A percentile compares a stretch with the other conserved stretches of the same genome.
Evolutionary conservation across 2,797 vertebrate species (phyloP).

Genomic region (Channallabes apus): DNA sequence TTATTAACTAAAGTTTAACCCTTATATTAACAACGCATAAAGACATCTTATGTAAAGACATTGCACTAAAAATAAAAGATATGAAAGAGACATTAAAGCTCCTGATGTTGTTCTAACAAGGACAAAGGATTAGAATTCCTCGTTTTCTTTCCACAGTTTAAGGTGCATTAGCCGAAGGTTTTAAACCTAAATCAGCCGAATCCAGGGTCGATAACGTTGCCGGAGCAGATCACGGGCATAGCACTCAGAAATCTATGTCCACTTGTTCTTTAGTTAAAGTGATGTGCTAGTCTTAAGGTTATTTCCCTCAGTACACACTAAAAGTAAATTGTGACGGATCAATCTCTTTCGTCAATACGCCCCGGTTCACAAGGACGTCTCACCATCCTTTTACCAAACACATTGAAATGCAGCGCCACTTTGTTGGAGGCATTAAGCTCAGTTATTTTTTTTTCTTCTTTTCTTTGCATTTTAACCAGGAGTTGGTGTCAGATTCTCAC

Average conservation of each 20-base stretch:
- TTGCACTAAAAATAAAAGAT: not conserved
- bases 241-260: constrained; percentile 18
- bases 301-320: constrained; percentile 25
- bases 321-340: constrained; percentile 26
- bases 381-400: constrained; percentile 14
- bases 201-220: not conserved
- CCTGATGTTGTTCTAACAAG: constrained; percentile 4
- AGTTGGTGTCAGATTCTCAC: not conserved
- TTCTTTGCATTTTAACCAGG: not conserved
- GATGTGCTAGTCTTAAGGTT: constrained; percentile 5
- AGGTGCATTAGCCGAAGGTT: constrained; percentile 5
- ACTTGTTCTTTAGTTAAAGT: constrained; percentile 17
- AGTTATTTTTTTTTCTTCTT: not conserved
- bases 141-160: not conserved
- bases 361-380: constrained; percentile 7
- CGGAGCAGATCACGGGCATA: not conserved
- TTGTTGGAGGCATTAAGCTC: not conserved
- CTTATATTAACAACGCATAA: not conserved
- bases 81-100: not conserved
- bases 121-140: not conserved
- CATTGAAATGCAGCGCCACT: not conserved
- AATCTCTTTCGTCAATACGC: constrained; percentile 7
- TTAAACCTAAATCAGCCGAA: constrained; percentile 11
- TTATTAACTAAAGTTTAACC: not conserved
- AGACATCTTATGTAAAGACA: not conserved